Conservation (phyloP, 2,888 invertebrate genomes). For the Rotaria macrura region DNA sequence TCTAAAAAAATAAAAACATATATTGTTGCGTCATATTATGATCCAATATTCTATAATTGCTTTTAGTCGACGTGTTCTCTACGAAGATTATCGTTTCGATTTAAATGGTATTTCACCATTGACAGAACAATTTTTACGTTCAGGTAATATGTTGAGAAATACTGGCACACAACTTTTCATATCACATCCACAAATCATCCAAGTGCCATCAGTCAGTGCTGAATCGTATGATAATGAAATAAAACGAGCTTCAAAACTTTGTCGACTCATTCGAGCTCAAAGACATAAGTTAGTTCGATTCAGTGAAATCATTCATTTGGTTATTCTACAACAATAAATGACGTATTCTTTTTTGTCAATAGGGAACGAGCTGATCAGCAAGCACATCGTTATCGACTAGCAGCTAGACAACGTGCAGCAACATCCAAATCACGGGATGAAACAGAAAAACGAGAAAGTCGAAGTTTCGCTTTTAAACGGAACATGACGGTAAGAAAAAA, state of each 20-base stretch:
- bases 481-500: neutral
- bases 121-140: neutral
- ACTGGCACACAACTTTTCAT: neutral
- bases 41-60: neutral
- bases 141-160: neutral
- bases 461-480: neutral
- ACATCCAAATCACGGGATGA: neutral
- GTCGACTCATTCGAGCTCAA: neutral
- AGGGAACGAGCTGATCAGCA: neutral
- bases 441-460: neutral
- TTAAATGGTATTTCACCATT: neutral
- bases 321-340: too few species aligned
- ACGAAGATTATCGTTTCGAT: neutral
- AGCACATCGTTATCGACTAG: neutral
- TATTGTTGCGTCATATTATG: neutral
- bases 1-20: too few species aligned
- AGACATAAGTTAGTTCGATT: neutral
- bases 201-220: neutral
- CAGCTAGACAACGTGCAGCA: neutral
- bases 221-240: constrained; percentile 11
- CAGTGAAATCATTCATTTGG: too few species aligned
- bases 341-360: neutral
- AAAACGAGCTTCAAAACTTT: neutral
- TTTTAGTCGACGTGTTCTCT: neutral
- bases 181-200: constrained; percentile 11